phyloP scores from a whole-genome alignment of 2,113 vertebrate genomes.

The Taurulus bubalis region DNA sequence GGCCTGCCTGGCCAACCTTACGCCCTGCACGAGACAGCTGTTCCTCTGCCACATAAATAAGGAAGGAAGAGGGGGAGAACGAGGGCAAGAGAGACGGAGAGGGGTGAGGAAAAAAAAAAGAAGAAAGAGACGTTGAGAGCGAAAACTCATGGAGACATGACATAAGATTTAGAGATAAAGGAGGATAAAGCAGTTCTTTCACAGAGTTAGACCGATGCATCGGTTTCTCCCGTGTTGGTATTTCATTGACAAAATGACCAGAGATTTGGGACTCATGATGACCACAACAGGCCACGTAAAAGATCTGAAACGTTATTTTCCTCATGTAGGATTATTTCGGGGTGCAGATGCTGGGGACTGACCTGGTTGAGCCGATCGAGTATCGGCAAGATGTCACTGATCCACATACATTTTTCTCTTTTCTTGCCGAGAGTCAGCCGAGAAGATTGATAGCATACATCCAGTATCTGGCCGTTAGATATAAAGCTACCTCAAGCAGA shows the following conservation, averaged over 20 bases:
- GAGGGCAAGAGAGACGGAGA: conserved; percentile 38
- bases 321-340: background rate
- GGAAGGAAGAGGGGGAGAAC: background rate
- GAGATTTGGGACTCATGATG: background rate
- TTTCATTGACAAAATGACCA: background rate
- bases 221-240: background rate
- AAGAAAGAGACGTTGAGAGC: conserved; percentile 28
- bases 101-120: background rate
- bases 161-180: conserved; percentile 29
- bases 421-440: background rate
- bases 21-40: conserved; percentile 84
- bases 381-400: too few relatives aligned
- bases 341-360: background rate
- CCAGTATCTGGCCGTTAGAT: background rate
- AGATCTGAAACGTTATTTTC: background rate
- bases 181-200: conserved; percentile 9
- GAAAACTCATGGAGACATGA: conserved; percentile 55
- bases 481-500: background rate
- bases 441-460: background rate
- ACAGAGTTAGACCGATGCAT: background rate
- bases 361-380: background rate
- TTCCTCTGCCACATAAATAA: conserved; percentile 73
- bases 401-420: background rate
- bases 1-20: conserved; percentile 76
- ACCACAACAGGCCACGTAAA: background rate